Evolutionary conservation across 2,888 invertebrate species (phyloP), one percentile per base, ranked within the genome.

Genomic region (Polydrusus tereticollis): DNA sequence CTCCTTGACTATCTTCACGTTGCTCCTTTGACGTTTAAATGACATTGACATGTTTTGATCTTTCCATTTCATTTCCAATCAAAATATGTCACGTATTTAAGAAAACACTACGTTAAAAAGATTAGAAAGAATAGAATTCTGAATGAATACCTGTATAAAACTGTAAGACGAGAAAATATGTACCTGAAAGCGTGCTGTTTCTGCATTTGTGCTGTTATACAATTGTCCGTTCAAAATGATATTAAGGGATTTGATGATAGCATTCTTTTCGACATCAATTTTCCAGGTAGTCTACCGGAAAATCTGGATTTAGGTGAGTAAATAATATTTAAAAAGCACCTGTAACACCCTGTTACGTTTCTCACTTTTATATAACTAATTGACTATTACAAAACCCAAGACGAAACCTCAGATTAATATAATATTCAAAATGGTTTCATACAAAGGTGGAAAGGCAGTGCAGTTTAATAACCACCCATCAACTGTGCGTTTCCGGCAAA

Each of bases 161-260:
- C 7, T 36, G 3, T 10, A 36, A 1, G n/a, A n/a, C n/a, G 3
- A n/a, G 36, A 47, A 8, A 26, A 50, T 14, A 50, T 50, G 50
- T 50, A 50, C 14, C 5, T 50, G 21, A 26, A 14, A 36, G 12
- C 18, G 12, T 36, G 12, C 45, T 33, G 10, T 55, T 23, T 50
- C 5, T 43, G 18, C 20, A 1, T 33, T 45, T 55, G 43, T 59
- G 58, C 59, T 1, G n/a, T 67, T 18, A 26, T 67, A 18, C 36
- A 36, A 16, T 57, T 20, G 12, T 60, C 72, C n/a, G 33, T 33
- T 33, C 73, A 69, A 38, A 70, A 67, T 80, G 92, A 93, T 83
- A 88, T 91, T 21, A 91, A 90, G 84, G 94, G 92, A 47, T 94
- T 95, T 81, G 95, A 95, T 84, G 95, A 95, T 85, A 91, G 91